These are phyloP conservation scores for Leptopilina syphax DNA, from an alignment of 2,888 invertebrate species.

Conservation along the genomic window DNA sequence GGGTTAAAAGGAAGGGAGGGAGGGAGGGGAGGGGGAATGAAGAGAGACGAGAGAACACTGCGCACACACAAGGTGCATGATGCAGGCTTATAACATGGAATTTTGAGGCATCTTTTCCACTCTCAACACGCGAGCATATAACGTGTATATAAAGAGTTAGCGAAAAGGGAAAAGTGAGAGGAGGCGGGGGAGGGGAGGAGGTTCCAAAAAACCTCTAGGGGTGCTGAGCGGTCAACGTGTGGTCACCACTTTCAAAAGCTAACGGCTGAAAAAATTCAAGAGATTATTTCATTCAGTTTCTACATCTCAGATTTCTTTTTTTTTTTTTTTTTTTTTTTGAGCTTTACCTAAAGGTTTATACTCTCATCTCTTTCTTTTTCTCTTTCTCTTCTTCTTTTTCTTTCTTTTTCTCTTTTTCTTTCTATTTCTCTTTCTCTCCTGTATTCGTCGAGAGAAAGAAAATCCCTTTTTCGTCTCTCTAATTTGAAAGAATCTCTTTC, in stretches of 20 bases:
- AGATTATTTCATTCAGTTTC: slow-evolving; percentile 38
- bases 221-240: background rate
- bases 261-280: slow-evolving; percentile 38
- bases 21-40: background rate
- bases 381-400: too few relatives aligned
- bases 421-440: background rate
- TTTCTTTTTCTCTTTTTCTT: too few relatives aligned
- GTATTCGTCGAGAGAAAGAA: background rate
- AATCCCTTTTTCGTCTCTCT: background rate
- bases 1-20: slow-evolving; percentile 1
- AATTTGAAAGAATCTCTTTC: slow-evolving; percentile 17
- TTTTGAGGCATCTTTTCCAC: slow-evolving; percentile 16
- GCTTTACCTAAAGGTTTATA: background rate
- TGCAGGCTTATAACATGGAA: slow-evolving; percentile 6
- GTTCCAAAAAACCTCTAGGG: background rate
- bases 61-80: slow-evolving; percentile 5
- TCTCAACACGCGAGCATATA: background rate
- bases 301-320: background rate
- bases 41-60: background rate
- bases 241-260: slow-evolving; percentile 24
- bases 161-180: too few relatives aligned
- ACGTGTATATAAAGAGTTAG: too few relatives aligned
- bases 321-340: background rate
- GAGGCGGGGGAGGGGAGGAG: background rate
- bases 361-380: background rate